Evolutionary conservation across 2,888 invertebrate species (phyloP), one percentile per base, ranked within the genome.

Genomic region (Tinea trinotella): DNA sequence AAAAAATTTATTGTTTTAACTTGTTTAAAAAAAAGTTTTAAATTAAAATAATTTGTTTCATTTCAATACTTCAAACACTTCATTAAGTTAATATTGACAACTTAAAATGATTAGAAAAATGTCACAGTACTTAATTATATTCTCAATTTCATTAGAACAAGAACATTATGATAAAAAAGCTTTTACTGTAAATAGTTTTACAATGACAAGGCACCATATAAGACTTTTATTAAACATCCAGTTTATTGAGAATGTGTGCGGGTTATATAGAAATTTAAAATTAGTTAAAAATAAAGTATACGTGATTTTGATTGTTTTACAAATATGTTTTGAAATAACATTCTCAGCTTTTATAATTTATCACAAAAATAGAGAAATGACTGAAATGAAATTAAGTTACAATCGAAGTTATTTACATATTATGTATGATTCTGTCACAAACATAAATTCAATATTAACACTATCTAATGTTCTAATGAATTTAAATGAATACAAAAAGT

Each of bases 201-300:
- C 30, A 30, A 30, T 30, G 30, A 2, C 30, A 2, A 40, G 15
- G 6, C 40, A 40, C 40, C 10, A 40, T 15, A 40, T 46, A 19
- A 18, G 9, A 18, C 7, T 46, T 17, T n/a, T 46, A 1, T 7
- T 19, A 10, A 19, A 19, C 3, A 46, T 46, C 2, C 46, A 46
- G 19, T 10, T 17, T 4, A 19, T 46, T 2, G 46, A 46, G 2
- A 46, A 17, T 17, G 2, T 17, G 2, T 17, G 2, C n/a, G 6
- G 46, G 4, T 19, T 46, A 19, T 46, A 46, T 9, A 46, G 46
- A 46, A 46, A 46, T 46, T 17, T 46, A 3, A 19, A n/a, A 46
- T 17, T 18, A n/a, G 6, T 19, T 3, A 19, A 19, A 19, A 46
- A 46, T n/a, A 17, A 46, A 46, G 3, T 17, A 10, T 18, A 18